Conservation (phyloP, 1,140 invertebrate species). For the Stegodyphus dumicola region DNA sequence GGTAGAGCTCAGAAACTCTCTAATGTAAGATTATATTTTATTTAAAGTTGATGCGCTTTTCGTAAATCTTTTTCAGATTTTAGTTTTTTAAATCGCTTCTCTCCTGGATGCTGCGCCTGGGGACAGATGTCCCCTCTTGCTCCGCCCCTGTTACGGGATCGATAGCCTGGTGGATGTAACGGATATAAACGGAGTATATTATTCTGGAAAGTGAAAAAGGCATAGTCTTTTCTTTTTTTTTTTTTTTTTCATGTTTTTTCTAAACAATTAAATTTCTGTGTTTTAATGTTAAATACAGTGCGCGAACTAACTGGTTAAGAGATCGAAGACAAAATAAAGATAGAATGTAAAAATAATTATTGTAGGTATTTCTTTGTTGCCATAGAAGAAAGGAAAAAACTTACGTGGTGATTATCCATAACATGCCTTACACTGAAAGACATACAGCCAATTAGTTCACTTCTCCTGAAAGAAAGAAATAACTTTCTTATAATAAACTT, state of each 20-base stretch:
- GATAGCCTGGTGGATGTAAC: background rate
- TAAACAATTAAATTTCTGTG: background rate
- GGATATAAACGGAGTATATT: background rate
- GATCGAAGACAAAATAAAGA: background rate
- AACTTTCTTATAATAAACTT: background rate
- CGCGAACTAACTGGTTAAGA: background rate
- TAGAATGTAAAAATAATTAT: background rate
- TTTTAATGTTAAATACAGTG: background rate
- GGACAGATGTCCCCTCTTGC: too few relatives aligned
- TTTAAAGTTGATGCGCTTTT: too few relatives aligned
- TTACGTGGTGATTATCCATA: constrained; percentile 29
- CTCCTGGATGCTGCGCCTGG: too few relatives aligned
- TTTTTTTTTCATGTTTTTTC: background rate
- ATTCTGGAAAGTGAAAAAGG: background rate
- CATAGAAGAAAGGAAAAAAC: background rate
- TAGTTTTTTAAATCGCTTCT: too few relatives aligned
- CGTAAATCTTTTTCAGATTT: too few relatives aligned
- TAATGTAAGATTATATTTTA: too few relatives aligned
- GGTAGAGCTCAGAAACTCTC: too few relatives aligned
- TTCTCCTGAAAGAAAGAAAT: constrained; percentile 32
- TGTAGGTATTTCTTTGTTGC: background rate
- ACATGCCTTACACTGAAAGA: constrained; percentile 45
- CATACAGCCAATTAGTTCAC: constrained; percentile 50
- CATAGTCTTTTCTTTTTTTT: background rate
- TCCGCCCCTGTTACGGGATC: too few relatives aligned